Evolutionary conservation across 2,797 vertebrate species (phyloP).

Genomic region (Smutsia temminckii): DNA sequence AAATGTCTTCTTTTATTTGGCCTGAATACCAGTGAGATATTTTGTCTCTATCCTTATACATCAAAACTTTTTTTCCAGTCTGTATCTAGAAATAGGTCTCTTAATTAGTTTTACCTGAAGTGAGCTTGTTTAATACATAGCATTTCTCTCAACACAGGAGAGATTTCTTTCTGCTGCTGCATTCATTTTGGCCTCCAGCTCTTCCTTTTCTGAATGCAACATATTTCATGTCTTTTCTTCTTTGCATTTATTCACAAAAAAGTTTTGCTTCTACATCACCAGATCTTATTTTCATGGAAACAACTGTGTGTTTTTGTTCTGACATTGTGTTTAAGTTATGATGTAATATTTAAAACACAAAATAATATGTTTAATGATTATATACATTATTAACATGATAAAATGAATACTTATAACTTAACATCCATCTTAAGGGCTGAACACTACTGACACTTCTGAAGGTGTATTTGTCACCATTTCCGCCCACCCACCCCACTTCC

Average conservation of each 20-base stretch:
- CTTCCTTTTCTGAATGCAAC: background rate
- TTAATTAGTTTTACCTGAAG: slow-evolving; percentile 52
- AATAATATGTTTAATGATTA: background rate
- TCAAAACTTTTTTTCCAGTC: background rate
- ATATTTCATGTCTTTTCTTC: background rate
- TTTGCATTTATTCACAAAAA: slow-evolving; percentile 20
- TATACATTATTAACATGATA: background rate
- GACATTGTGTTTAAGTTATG: background rate
- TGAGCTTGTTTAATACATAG: background rate
- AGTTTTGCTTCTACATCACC: background rate
- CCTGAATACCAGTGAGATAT: background rate
- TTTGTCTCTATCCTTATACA: slow-evolving; percentile 23
- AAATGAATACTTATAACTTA: background rate
- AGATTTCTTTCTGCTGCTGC: background rate
- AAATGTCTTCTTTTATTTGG: slow-evolving; percentile 23
- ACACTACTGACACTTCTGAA: background rate
- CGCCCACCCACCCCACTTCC: background rate
- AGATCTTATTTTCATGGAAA: background rate
- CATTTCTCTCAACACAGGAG: background rate
- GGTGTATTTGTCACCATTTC: background rate
- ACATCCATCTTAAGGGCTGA: background rate
- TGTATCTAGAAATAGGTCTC: slow-evolving; percentile 15
- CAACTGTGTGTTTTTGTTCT: background rate
- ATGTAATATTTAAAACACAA: background rate
- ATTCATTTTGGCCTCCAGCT: background rate